phyloP scores from a whole-genome alignment of 2,888 invertebrate genomes.

The Raillietiella orientalis region DNA sequence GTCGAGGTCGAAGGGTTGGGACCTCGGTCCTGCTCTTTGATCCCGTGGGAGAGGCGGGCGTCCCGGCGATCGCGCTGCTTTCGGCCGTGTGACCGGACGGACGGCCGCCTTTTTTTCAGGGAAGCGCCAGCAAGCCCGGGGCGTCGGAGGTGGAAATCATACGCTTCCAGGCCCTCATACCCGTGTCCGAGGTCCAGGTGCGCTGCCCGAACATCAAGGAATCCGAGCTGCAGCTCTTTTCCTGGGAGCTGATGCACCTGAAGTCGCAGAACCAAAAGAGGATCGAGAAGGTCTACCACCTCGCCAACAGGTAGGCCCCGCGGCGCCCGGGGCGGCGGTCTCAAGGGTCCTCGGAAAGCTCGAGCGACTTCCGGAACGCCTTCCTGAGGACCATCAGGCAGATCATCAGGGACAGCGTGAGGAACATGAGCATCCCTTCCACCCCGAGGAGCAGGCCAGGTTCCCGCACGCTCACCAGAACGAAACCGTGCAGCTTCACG shows the following conservation, averaged over 20 bases:
- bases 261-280: slow-evolving; percentile 40
- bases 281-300: slow-evolving; percentile 81
- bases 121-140: slow-evolving; percentile 49
- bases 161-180: slow-evolving; percentile 78
- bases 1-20: too few species aligned
- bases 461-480: too few species aligned
- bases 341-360: slow-evolving; percentile 21
- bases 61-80: too few species aligned
- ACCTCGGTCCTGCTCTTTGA: too few species aligned
- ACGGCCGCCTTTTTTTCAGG: too few species aligned
- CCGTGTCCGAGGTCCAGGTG: slow-evolving; percentile 89
- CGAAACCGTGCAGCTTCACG: too few species aligned
- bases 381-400: slow-evolving; percentile 88
- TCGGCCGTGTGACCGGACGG: too few species aligned
- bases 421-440: slow-evolving; percentile 79
- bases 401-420: slow-evolving; percentile 81
- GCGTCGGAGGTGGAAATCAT: slow-evolving; percentile 92
- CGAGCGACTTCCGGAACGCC: slow-evolving; percentile 80
- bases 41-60: too few species aligned
- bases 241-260: slow-evolving; percentile 87
- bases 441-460: too few species aligned
- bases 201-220: slow-evolving; percentile 75
- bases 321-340: too few species aligned
- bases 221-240: slow-evolving; percentile 47
- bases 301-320: slow-evolving; percentile 47